Base-by-base conservation (phyloP, 2,113 vertebrate species). In the Heterotis niloticus region DNA sequence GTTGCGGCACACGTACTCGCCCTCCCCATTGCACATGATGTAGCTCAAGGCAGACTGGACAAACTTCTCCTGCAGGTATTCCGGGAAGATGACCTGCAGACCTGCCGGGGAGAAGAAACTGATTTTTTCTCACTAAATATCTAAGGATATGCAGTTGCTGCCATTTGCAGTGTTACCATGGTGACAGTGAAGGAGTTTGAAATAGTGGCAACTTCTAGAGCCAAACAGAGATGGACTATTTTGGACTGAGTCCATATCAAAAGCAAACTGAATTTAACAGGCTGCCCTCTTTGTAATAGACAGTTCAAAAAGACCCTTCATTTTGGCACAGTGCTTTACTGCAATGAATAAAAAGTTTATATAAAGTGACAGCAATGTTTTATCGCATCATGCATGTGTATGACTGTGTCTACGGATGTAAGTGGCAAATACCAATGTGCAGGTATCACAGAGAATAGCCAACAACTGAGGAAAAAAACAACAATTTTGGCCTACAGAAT, bases 11-110 rank as follows among this genome's bases (percentile, higher is more conserved):
- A 97, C 83, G 51, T 99, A 99, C 78, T 99, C 98, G 1, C 98
- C 98, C 85, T 99, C 97, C 0, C 96, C 98, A 0, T 99, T 98
- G 86, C 98, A 99, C 98, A 99, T 99, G 84, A 99, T 99, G 93
- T 99, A 99, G 86, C 98, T 99, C 88, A 99, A 90, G 82, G 98
- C 97, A 4, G 98, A 98, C 90, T 99, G 96, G 78, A 99, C 96
- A 83, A 99, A 99, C 88, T 98, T 99, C 92, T 99, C 97, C 85
- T 98, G 97, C 85, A 99, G 95, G 87, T 99, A 99, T 79, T 96
- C 97, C 26, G 98, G 98, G 84, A 99, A 97, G 89, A 99, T 98
- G 81, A 98, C 95, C 93, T 99, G 98, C 85, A 99, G 96, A 90
- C 98, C 98, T 99, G 89, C 12, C 23, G 12, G 3, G 28, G 85